Percentiles rank a stretch among this genome's conserved stretches.
These are phyloP conservation scores for Bembecia ichneumoniformis DNA, from an alignment of 2,888 invertebrate species.

Conservation along the genomic window DNA sequence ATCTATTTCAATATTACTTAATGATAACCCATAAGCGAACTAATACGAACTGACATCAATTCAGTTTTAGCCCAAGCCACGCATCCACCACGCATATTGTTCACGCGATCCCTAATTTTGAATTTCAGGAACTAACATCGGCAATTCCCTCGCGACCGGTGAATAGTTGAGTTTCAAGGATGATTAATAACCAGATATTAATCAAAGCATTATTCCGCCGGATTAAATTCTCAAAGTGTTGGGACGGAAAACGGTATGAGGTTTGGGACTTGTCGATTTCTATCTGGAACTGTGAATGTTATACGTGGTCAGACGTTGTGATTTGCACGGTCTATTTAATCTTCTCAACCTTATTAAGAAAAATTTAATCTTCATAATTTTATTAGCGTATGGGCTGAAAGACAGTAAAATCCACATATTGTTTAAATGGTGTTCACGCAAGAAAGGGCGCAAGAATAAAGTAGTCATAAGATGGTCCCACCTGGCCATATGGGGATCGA, in stretches of 20 bases:
- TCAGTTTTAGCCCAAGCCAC: constrained; percentile 7
- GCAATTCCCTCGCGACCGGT: constrained; percentile 46
- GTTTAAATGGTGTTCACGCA: too few species aligned
- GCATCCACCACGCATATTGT: constrained; percentile 32
- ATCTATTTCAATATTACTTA: too few species aligned
- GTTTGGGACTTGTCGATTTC: constrained; percentile 9
- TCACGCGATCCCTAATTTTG: constrained; percentile 45
- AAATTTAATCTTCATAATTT: too few species aligned
- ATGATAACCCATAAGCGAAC: too few species aligned
- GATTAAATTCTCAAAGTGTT: constrained; percentile 12
- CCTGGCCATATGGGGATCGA: too few species aligned
- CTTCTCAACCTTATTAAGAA: too few species aligned
- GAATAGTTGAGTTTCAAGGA: constrained; percentile 53
- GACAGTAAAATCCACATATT: too few species aligned
- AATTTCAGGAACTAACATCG: constrained; percentile 45
- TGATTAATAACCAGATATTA: constrained; percentile 57
- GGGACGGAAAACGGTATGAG: constrained; percentile 15
- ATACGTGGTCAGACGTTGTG: not conserved
- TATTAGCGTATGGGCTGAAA: too few species aligned
- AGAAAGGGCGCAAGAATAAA: too few species aligned
- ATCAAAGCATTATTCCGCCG: constrained; percentile 49
- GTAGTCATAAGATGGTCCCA: too few species aligned
- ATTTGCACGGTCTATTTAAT: too few species aligned
- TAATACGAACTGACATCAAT: too few species aligned
- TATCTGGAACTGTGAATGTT: not conserved